Evolutionary conservation across 1,140 invertebrate genomes (phyloP), one percentile per base, ranked within the genome.

Genomic region (Zaprionus camerounensis): DNA sequence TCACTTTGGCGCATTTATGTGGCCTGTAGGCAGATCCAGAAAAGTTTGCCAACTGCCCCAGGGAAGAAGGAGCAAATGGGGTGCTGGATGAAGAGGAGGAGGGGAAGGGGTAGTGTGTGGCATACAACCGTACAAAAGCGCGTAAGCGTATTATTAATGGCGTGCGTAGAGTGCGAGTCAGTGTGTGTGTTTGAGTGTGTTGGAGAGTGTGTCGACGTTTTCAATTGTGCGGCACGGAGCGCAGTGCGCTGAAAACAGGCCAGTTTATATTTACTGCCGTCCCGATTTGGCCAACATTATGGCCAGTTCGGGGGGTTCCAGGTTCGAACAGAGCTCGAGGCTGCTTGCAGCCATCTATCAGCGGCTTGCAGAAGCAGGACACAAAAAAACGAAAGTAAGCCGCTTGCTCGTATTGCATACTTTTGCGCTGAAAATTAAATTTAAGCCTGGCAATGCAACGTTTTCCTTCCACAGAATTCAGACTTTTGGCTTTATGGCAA

Each of bases 91-190:
- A 24, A 12, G 15, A 7, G 26, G 20, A 56, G 28, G n/a, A 17
- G 61, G 15, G 20, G 36, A 26, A 57, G 5, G 61, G 22, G 38
- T 55, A 36, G 6, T 9, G 36, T 53, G 66, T 49, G 49, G 65
- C 34, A 41, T 51, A 73, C 59, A 59, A 70, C 61, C 31, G 59
- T 57, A 83, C 79, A 83, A 83, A 83, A 83, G 79, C 79, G 81
- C 79, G 81, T 83, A 83, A 83, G 81, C 79, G 81, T 81, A 83
- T 83, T 83, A 83, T 83, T 83, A 79, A 83, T 81, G 76, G 79
- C 71, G 62, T 77, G 74, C 28, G 53, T 63, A 15, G 26, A 17
- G 57, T 24, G 57, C 6, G 56, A 15, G 38, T 36, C 11, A 38
- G 44, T 64, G 44, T 59, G 56, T 17, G 22, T 3, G 24, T 7